Percentiles rank a stretch among this genome's conserved stretches.
These are phyloP conservation scores for Ganaspis sp. DNA, from an alignment of 1,140 invertebrate genomes.

Conservation along the genomic window DNA sequence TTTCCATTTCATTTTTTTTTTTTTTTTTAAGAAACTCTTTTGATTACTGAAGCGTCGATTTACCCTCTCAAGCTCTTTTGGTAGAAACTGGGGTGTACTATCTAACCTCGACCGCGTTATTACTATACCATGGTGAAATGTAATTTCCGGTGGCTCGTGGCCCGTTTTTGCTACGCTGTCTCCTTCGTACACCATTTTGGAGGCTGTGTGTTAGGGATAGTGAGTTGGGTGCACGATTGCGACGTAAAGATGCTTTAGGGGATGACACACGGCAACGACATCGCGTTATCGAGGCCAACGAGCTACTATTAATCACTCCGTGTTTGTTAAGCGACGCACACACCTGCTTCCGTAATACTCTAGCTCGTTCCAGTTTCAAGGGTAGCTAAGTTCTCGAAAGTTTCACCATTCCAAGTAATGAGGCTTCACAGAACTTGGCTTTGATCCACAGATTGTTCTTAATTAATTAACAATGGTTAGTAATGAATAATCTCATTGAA, in stretches of 20 bases:
- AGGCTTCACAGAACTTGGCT: constrained; percentile 8
- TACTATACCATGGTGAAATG: constrained; percentile 71
- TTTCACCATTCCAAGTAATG: constrained; percentile 5
- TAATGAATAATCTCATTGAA: neutral
- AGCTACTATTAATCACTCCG: constrained; percentile 72
- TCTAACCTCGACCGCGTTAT: constrained; percentile 63
- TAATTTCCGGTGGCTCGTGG: constrained; percentile 72
- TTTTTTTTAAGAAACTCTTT: neutral
- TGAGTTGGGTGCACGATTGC: constrained; percentile 57
- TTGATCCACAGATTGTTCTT: neutral
- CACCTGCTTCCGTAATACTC: constrained; percentile 72
- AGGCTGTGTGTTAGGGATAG: constrained; percentile 39
- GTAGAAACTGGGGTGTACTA: constrained; percentile 49
- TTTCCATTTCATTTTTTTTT: neutral
- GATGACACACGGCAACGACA: constrained; percentile 59
- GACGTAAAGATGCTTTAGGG: constrained; percentile 58
- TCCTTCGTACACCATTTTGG: constrained; percentile 51
- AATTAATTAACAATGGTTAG: neutral
- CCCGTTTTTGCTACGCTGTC: constrained; percentile 63
- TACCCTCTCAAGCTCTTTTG: constrained; percentile 29
- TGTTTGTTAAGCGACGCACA: constrained; percentile 73
- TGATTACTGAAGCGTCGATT: constrained; percentile 16
- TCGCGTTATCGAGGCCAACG: constrained; percentile 65
- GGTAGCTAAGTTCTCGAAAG: neutral
- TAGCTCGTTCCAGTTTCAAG: constrained; percentile 32